These are phyloP conservation scores for Microvelia longipes DNA, from an alignment of 1,140 invertebrate genomes.

Conservation along the genomic window DNA sequence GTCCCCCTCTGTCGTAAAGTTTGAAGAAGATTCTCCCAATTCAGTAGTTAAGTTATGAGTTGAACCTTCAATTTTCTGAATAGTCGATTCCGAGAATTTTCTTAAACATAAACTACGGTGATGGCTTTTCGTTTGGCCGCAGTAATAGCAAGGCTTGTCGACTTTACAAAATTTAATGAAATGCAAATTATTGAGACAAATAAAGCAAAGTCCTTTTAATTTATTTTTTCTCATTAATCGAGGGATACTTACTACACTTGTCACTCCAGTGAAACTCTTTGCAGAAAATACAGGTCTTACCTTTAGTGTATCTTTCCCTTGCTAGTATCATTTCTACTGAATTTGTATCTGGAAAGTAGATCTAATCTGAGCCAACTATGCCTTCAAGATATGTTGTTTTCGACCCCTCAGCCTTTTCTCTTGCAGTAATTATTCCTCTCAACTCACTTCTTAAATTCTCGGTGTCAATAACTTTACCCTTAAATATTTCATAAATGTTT, in stretches of 20 bases:
- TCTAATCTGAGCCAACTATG: neutral
- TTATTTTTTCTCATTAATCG: neutral
- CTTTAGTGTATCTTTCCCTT: neutral
- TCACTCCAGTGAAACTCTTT: neutral
- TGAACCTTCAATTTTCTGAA: too few species aligned
- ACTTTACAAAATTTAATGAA: neutral
- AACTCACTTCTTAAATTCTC: neutral
- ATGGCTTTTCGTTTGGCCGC: neutral
- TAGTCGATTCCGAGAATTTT: neutral
- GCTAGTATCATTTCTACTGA: neutral
- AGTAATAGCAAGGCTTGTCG: neutral
- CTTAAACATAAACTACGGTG: neutral
- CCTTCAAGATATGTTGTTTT: neutral
- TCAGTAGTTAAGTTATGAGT: too few species aligned
- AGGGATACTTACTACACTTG: neutral
- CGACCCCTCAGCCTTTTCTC: neutral
- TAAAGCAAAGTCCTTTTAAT: neutral
- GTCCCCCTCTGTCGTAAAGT: too few species aligned
- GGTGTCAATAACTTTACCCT: neutral
- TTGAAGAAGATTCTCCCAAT: too few species aligned
- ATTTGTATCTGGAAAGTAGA: neutral
- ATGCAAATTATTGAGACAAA: neutral
- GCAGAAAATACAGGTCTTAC: neutral
- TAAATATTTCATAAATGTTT: neutral
- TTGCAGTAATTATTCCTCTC: neutral